Conservation (phyloP, 2,888 invertebrate genomes). For the Drosophila diplacantha region DNA sequence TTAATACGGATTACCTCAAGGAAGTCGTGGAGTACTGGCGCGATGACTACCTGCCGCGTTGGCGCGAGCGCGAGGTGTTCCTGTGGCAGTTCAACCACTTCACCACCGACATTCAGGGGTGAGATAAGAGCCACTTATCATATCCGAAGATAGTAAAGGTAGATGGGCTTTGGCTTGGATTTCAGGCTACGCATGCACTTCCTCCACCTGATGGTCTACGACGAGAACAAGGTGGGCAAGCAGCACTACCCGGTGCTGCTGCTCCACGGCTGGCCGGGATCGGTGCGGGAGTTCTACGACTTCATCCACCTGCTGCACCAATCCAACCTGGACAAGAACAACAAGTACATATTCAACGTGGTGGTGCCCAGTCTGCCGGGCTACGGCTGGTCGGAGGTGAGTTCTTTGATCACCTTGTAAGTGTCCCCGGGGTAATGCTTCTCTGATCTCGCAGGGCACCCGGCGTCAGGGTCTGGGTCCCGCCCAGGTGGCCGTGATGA, state of each 20-base stretch:
- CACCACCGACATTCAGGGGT: slow-evolving; percentile 85
- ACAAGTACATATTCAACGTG: slow-evolving; percentile 81
- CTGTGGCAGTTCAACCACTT: slow-evolving; percentile 88
- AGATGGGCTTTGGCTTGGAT: slow-evolving; percentile 4
- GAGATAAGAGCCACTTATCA: slow-evolving; percentile 51
- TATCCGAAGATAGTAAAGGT: slow-evolving; percentile 32
- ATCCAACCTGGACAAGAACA: slow-evolving; percentile 75
- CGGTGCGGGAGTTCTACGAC: slow-evolving; percentile 89
- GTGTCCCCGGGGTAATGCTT: not conserved
- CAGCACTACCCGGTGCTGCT: slow-evolving; percentile 78
- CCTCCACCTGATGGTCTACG: slow-evolving; percentile 81
- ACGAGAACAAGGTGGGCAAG: slow-evolving; percentile 73
- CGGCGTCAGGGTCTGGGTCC: slow-evolving; percentile 71
- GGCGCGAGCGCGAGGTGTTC: slow-evolving; percentile 83
- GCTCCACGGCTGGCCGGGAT: slow-evolving; percentile 94
- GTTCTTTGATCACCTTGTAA: not conserved
- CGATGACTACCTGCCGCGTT: slow-evolving; percentile 84
- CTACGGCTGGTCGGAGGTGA: slow-evolving; percentile 77
- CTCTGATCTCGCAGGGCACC: slow-evolving; percentile 75
- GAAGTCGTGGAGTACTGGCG: slow-evolving; percentile 89
- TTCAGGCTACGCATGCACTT: slow-evolving; percentile 81
- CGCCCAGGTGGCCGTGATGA: slow-evolving; percentile 80
- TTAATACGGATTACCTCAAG: slow-evolving; percentile 84
- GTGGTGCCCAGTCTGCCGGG: slow-evolving; percentile 80
- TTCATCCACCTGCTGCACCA: slow-evolving; percentile 84